These are phyloP conservation scores for Saccopteryx bilineata DNA, from an alignment of 2,113 vertebrate species.

Conservation along the genomic window DNA sequence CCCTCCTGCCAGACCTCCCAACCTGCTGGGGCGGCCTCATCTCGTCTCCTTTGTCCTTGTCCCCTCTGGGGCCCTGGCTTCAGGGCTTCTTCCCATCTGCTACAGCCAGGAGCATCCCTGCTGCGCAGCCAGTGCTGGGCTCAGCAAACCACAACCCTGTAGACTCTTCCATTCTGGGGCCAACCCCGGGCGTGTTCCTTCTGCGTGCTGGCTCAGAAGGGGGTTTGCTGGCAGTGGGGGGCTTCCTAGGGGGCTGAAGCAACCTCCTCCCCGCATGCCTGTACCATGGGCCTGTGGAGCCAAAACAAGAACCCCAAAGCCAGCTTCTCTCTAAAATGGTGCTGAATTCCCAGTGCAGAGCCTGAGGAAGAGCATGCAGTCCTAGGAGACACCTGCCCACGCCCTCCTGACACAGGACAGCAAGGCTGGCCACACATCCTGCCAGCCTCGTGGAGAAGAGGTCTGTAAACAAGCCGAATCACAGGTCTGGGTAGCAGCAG, in stretches of 20 bases:
- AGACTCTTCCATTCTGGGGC: rapidly evolving
- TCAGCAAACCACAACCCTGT: not conserved
- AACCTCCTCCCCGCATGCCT: not conserved
- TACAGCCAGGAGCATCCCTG: no score
- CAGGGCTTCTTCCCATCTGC: not conserved
- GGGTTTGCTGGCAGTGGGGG: no score
- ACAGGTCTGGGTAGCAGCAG: not conserved
- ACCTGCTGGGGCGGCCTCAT: not conserved
- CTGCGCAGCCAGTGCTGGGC: no score
- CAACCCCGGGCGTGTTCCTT: rapidly evolving
- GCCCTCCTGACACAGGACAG: not conserved
- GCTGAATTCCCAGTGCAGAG: not conserved
- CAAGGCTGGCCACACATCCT: rapidly evolving
- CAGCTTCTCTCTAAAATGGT: not conserved
- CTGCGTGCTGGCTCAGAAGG: not conserved
- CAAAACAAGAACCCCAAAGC: not conserved
- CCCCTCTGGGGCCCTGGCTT: not conserved
- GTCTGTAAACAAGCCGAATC: not conserved
- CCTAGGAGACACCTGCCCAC: not conserved
- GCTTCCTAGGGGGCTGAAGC: not conserved
- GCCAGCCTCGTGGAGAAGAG: rapidly evolving
- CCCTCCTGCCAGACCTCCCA: not conserved
- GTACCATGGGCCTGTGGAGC: not conserved
- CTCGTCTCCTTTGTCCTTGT: rapidly evolving
- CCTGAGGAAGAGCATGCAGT: rapidly evolving